phyloP scores from a whole-genome alignment of 1,140 invertebrate genomes.

The Polyergus mexicanus region DNA sequence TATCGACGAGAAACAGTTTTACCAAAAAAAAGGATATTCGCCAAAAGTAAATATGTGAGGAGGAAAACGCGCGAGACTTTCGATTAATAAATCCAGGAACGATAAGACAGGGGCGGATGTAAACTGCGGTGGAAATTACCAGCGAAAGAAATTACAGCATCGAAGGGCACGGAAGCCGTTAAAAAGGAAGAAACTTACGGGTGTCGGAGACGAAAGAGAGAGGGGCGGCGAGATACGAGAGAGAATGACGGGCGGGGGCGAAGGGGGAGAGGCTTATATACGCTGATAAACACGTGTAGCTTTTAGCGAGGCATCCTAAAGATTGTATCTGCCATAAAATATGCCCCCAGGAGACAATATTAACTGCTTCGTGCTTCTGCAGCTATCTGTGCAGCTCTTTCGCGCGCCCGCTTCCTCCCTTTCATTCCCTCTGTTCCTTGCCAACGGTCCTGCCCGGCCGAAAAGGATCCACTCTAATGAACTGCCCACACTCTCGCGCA shows the following conservation, averaged over 20 bases:
- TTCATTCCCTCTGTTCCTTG: conserved; percentile 28
- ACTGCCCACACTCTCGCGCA: conserved; percentile 64
- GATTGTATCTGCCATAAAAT: conserved; percentile 86
- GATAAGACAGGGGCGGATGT: conserved; percentile 31
- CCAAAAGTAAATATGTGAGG: neutral
- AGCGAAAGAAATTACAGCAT: conserved; percentile 77
- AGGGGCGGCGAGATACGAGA: conserved; percentile 1
- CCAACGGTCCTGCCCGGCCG: conserved; percentile 43
- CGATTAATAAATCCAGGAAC: conserved; percentile 43
- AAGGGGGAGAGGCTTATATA: conserved; percentile 67
- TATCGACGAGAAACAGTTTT: neutral
- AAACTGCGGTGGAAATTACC: conserved; percentile 66
- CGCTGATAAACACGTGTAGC: conserved; percentile 86
- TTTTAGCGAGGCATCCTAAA: conserved; percentile 86
- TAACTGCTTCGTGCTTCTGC: conserved; percentile 85
- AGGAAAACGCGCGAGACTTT: conserved; percentile 2
- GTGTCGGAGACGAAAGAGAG: conserved; percentile 21
- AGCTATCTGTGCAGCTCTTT: conserved; percentile 78
- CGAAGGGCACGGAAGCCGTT: conserved; percentile 74
- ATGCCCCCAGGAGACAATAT: conserved; percentile 85
- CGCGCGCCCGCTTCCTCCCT: conserved; percentile 68
- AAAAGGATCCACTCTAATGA: conserved; percentile 78
- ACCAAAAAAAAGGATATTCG: neutral
- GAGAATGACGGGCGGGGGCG: neutral
- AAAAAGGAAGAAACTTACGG: conserved; percentile 23